Evolutionary conservation across 92 coral and sea anemone species (phyloP), one percentile per base, ranked within the genome.

Genomic region (Epizoanthus scotinus): DNA sequence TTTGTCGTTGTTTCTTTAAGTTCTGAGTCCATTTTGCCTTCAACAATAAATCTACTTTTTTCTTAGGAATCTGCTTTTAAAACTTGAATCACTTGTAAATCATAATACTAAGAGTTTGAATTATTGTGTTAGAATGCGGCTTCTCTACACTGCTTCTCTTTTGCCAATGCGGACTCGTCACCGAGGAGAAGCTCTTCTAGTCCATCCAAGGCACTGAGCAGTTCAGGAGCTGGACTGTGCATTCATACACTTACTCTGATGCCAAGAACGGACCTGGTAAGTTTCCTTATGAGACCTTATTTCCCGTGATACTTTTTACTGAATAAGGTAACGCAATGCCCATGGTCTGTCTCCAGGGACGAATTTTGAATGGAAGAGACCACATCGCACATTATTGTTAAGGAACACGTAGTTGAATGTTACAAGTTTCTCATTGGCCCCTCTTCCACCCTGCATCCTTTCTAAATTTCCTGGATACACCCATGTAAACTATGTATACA

Each of bases 81-180:
- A 71, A 81, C 54, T 82, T 83, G 25, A 70, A 60, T 71, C 47
- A 5, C 0, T 38, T n/a, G 21, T n/a, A 67, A 34, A 9, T 19
- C 6, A 9, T 26, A 5, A 67, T 14, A 8, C 5, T 52, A 26
- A 28, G 20, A 6, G 52, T 47, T 9, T 28, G 19, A 68, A n/a
- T 34, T 69, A 28, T 57, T 29, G 10, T 72, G 44, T 19, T 86
- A 88, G 91, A 85, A 84, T 70, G 89, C 89, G 5, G 72, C 86
- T 2, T 90, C 97, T 12, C 89, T 92, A n/a, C 94, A 92, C 65
- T 92, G 97, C 68, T 92, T 92, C 83, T 82, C 94, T 3, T 92
- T 92, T 82, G 91, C 90, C 70, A 89, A 92, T 73, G 94, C 91
- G 42, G 93, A 90, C 57, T 86, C 88, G 49, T 85, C 91, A 2